Evolutionary conservation across 2,797 vertebrate genomes (phyloP).

Genomic region (Capromys pilorides): DNA sequence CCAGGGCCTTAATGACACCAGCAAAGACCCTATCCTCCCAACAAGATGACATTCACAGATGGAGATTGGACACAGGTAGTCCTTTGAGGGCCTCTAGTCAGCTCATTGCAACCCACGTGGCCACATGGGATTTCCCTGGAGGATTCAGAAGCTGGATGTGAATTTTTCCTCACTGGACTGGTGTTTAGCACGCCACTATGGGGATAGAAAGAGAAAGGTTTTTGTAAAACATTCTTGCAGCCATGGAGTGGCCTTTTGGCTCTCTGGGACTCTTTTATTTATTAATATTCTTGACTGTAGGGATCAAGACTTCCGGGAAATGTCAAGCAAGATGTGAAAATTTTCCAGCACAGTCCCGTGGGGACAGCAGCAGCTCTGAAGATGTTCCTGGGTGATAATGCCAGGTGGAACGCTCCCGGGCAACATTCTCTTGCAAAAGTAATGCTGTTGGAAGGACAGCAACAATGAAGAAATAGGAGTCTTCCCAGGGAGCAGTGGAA

Average conservation of each 20-base stretch:
- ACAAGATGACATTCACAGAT: background rate
- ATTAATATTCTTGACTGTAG: constrained; percentile 6
- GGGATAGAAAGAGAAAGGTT: background rate
- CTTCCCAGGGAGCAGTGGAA: background rate
- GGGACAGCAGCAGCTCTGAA: background rate
- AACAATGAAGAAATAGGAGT: background rate
- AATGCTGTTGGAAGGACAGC: background rate
- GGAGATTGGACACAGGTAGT: background rate
- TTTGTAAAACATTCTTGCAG: background rate
- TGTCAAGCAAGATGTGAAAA: constrained; percentile 7
- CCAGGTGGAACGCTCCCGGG: background rate
- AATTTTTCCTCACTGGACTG: background rate
- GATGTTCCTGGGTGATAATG: background rate
- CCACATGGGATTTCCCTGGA: background rate
- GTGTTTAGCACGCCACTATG: background rate
- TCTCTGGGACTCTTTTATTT: background rate
- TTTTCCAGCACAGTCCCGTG: constrained; percentile 14
- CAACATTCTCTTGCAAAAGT: background rate
- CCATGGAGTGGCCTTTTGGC: background rate
- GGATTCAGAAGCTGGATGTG: background rate
- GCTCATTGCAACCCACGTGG: background rate
- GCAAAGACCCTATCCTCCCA: background rate
- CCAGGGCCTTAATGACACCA: background rate
- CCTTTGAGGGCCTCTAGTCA: background rate
- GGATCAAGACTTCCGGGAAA: constrained; percentile 47